A percentile compares a stretch with the other conserved stretches of the same genome.
Conservation (phyloP, 2,113 vertebrate species). For the Pomatostomus ruficeps region DNA sequence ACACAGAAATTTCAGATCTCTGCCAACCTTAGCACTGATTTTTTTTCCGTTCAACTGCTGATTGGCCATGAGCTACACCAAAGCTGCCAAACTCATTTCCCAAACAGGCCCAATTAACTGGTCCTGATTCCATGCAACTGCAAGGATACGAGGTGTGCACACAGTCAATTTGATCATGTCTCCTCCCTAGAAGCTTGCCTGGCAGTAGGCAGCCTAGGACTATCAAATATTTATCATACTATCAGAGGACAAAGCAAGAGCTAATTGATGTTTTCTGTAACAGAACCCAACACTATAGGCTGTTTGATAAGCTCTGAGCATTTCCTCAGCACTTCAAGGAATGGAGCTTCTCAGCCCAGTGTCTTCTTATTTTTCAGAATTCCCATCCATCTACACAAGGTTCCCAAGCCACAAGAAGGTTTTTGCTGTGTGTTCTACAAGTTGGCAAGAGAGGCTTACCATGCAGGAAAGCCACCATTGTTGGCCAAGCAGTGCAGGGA, state of each 20-base stretch:
- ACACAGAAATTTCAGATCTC: not conserved
- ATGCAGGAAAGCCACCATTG: rapidly evolving
- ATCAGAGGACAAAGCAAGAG: not conserved
- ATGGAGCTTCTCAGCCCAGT: not conserved
- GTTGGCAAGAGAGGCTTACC: not conserved
- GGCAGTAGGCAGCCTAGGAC: not conserved
- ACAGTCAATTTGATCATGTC: not conserved
- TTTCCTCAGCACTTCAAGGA: not conserved
- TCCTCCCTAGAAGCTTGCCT: not conserved
- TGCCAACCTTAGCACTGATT: not conserved
- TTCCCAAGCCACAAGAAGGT: not conserved
- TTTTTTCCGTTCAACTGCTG: not conserved
- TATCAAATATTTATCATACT: slow-evolving; percentile 4
- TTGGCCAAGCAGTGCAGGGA: not conserved
- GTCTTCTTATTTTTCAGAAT: not conserved
- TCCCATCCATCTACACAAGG: not conserved
- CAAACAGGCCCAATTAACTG: not conserved
- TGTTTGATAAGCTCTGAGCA: not conserved
- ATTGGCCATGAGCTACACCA: not conserved
- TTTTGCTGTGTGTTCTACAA: not conserved
- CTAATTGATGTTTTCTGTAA: not conserved
- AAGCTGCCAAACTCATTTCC: not conserved
- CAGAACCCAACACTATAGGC: not conserved
- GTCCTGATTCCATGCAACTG: not conserved
- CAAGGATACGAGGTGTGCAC: rapidly evolving